A percentile compares a stretch with the other conserved stretches of the same genome.
Conservation (phyloP, 64 coral and sea anemone species). For the Exaiptasia diaphana region DNA sequence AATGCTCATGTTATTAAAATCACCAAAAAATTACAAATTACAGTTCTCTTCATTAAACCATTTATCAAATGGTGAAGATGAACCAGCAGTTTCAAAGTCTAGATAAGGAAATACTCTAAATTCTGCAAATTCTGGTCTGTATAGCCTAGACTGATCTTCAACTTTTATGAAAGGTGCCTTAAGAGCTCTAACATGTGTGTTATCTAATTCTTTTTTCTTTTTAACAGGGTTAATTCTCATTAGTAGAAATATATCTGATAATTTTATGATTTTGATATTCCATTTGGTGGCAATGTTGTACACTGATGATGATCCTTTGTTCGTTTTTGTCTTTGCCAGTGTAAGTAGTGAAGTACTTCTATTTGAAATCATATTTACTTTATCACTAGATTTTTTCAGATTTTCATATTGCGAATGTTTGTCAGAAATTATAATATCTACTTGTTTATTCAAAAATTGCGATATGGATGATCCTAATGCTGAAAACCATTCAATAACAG, state of each 20-base stretch:
- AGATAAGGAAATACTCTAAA: neutral
- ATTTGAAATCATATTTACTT: no score
- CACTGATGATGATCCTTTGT: slow-evolving; percentile 19
- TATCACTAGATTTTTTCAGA: no score
- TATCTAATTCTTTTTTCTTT: neutral
- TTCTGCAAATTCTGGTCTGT: slow-evolving; percentile 23
- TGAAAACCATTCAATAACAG: no score
- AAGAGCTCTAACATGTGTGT: neutral
- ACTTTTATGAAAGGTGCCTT: neutral
- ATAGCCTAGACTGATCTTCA: slow-evolving; percentile 4
- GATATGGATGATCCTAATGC: no score
- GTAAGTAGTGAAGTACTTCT: no score
- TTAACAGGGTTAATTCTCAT: neutral
- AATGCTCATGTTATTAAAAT: no score
- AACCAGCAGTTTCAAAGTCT: neutral
- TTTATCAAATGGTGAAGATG: slow-evolving; percentile 9
- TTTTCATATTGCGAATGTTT: no score
- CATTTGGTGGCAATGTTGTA: neutral
- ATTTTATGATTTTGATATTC: slow-evolving; percentile 16
- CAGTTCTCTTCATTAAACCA: slow-evolving; percentile 11
- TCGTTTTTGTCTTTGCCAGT: neutral
- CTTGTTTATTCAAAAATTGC: no score
- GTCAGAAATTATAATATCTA: no score
- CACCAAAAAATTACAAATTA: no score
- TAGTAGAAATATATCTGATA: neutral